Percentiles rank a stretch among this genome's conserved stretches.
Conservation (phyloP, 1,140 invertebrate genomes). For the Diploscapter pachys region DNA sequence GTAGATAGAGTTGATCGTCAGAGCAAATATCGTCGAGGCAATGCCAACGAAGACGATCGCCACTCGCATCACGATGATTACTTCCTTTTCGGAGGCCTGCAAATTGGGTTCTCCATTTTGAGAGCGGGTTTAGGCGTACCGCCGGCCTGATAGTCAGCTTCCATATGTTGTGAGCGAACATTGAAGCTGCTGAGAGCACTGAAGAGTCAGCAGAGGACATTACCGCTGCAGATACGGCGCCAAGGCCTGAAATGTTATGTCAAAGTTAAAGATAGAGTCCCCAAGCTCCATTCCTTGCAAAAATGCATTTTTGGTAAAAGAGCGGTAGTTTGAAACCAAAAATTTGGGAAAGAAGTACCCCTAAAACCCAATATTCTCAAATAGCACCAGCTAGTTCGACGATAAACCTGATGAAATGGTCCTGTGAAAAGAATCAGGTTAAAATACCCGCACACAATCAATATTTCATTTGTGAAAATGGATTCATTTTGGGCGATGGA, state of each 20-base stretch:
- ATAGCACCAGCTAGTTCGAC: too few species aligned
- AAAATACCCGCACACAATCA: too few species aligned
- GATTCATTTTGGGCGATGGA: neutral
- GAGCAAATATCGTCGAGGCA: slow-evolving; percentile 83
- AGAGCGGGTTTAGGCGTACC: slow-evolving; percentile 62
- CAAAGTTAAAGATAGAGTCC: neutral
- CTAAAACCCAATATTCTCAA: too few species aligned
- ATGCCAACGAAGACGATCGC: slow-evolving; percentile 88
- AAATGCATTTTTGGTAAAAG: too few species aligned
- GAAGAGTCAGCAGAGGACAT: slow-evolving; percentile 96
- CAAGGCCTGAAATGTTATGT: slow-evolving; percentile 66
- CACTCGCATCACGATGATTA: slow-evolving; percentile 93
- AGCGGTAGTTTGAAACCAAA: too few species aligned
- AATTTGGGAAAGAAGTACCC: too few species aligned
- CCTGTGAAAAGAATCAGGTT: too few species aligned
- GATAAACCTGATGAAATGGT: too few species aligned
- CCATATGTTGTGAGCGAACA: slow-evolving; percentile 97
- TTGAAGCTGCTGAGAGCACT: slow-evolving; percentile 88
- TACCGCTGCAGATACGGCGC: slow-evolving; percentile 94
- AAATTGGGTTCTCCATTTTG: slow-evolving; percentile 10
- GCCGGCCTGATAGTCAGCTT: slow-evolving; percentile 89
- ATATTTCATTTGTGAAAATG: too few species aligned
- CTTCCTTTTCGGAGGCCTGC: slow-evolving; percentile 87
- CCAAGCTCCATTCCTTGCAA: too few species aligned
- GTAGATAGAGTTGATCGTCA: slow-evolving; percentile 93